Conservation (phyloP, 2,888 invertebrate species). For the Ypsolopha scabrella region DNA sequence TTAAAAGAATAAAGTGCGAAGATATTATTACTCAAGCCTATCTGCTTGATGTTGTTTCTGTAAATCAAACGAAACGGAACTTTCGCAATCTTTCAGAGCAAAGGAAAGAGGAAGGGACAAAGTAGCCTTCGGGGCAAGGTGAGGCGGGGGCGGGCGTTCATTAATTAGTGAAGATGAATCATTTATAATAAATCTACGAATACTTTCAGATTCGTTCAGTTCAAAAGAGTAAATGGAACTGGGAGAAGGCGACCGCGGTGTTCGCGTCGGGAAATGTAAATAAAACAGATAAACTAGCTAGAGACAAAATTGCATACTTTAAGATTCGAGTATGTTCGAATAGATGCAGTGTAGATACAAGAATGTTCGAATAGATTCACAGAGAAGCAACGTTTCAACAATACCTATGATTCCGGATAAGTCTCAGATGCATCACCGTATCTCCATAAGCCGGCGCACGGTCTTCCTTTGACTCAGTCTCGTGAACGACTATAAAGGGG, state of each 20-base stretch:
- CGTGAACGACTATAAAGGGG: slow-evolving; percentile 23
- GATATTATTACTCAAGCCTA: slow-evolving; percentile 2
- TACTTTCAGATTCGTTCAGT: neutral
- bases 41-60: slow-evolving; percentile 5
- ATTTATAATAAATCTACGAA: slow-evolving; percentile 2
- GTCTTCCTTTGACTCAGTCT: slow-evolving; percentile 34
- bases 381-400: neutral
- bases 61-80: slow-evolving; percentile 4
- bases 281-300: too few species aligned
- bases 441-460: slow-evolving; percentile 32
- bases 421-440: slow-evolving; percentile 33
- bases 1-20: neutral
- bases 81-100: slow-evolving; percentile 2
- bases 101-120: neutral
- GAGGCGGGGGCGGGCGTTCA: neutral
- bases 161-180: slow-evolving; percentile 4
- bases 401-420: slow-evolving; percentile 24
- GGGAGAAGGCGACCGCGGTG: too few species aligned
- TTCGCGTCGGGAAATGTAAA: too few species aligned
- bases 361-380: too few species aligned
- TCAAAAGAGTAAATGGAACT: neutral
- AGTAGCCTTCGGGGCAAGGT: slow-evolving; percentile 1
- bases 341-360: too few species aligned
- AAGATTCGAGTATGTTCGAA: too few species aligned
- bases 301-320: too few species aligned